These are phyloP conservation scores for Pyrrhosoma nymphula DNA, from an alignment of 2,888 invertebrate genomes.

Conservation along the genomic window DNA sequence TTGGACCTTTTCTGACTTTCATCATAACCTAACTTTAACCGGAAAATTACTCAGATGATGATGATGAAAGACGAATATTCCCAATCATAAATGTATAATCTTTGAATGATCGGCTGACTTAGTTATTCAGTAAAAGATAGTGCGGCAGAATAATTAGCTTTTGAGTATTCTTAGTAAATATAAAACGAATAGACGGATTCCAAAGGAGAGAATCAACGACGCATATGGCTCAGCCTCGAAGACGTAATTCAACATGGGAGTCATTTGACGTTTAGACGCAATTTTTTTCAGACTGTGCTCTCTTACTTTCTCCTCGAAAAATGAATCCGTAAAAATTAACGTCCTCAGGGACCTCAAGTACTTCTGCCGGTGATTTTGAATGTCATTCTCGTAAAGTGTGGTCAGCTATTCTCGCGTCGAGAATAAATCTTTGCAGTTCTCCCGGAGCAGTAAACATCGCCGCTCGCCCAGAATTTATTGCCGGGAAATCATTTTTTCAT, in stretches of 20 bases:
- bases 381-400: constrained; percentile 1
- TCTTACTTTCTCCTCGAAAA: not conserved
- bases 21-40: too few relatives aligned
- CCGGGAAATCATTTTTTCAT: not conserved
- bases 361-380: constrained; percentile 14
- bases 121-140: too few relatives aligned
- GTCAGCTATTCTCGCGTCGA: not conserved
- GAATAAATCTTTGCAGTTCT: not conserved
- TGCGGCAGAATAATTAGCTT: too few relatives aligned
- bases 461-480: not conserved
- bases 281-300: not conserved
- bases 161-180: too few relatives aligned
- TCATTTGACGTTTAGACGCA: not conserved
- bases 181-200: too few relatives aligned
- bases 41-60: too few relatives aligned
- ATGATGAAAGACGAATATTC: too few relatives aligned
- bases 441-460: not conserved
- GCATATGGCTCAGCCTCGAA: not conserved
- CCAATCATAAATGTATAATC: too few relatives aligned
- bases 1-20: too few relatives aligned
- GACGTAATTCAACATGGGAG: not conserved
- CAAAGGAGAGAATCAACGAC: not conserved
- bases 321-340: not conserved
- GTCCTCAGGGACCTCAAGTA: not conserved
- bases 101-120: too few relatives aligned